A percentile compares a stretch with the other conserved stretches of the same genome.
These are phyloP conservation scores for Nyleta sp. DNA, from an alignment of 2,888 invertebrate genomes.

Conservation along the genomic window DNA sequence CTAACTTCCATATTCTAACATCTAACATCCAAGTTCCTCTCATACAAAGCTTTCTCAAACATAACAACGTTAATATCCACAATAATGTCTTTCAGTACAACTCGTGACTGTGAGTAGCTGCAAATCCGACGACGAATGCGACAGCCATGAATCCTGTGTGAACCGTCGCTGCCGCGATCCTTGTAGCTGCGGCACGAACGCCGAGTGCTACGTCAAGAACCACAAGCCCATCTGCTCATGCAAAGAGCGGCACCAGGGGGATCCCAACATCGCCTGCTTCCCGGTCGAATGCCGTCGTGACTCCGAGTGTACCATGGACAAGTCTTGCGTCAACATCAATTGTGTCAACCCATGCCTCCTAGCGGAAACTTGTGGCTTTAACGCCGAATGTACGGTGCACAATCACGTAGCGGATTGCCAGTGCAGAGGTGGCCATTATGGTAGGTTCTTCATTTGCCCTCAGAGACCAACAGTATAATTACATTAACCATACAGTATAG, in stretches of 20 bases:
- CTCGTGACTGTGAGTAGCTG: slow-evolving; percentile 86
- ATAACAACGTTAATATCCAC: too few species aligned
- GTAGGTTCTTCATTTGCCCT: slow-evolving; percentile 74
- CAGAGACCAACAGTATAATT: too few species aligned
- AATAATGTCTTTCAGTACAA: slow-evolving; percentile 86
- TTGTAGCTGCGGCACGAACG: slow-evolving; percentile 93
- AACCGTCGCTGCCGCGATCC: slow-evolving; percentile 94
- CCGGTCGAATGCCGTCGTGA: slow-evolving; percentile 85
- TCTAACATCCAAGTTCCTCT: too few species aligned
- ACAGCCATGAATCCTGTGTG: slow-evolving; percentile 90
- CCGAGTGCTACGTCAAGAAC: slow-evolving; percentile 91
- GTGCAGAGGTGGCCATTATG: slow-evolving; percentile 90
- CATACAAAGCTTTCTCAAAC: too few species aligned
- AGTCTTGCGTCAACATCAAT: slow-evolving; percentile 81
- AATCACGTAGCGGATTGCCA: slow-evolving; percentile 93
- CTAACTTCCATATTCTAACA: too few species aligned
- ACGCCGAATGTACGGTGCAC: slow-evolving; percentile 90
- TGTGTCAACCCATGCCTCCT: slow-evolving; percentile 83
- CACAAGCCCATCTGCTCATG: slow-evolving; percentile 95
- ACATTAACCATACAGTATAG: too few species aligned
- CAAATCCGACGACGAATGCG: slow-evolving; percentile 90
- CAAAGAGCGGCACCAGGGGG: slow-evolving; percentile 92
- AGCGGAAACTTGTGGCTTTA: slow-evolving; percentile 90
- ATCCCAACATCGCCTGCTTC: slow-evolving; percentile 92
- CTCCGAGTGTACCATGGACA: slow-evolving; percentile 82